Conservation (phyloP, 2,797 vertebrate genomes). For the Rhinoraja longicauda region DNA sequence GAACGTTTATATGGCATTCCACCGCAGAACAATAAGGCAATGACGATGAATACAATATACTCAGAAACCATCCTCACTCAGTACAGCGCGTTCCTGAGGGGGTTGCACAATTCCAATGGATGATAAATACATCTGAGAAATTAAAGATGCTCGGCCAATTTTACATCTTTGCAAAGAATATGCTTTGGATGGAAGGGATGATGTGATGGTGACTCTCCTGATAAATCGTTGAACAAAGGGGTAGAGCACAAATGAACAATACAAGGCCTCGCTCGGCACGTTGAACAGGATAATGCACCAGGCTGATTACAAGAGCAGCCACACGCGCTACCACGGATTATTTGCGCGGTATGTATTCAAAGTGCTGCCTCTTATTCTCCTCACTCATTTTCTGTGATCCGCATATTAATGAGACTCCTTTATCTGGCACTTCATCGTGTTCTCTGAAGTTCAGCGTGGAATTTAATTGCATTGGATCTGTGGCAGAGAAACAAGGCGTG, state of each 20-base stretch:
- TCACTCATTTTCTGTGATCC: not conserved
- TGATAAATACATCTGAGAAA: not conserved
- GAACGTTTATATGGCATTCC: not conserved
- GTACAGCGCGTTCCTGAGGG: not conserved
- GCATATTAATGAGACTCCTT: not conserved
- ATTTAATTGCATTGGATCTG: not conserved
- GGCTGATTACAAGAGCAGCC: not conserved
- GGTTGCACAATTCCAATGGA: constrained; percentile 1
- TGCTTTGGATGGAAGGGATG: not conserved
- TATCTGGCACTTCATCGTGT: not conserved
- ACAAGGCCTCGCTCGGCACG: not conserved
- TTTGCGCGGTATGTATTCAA: not conserved
- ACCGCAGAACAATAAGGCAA: not conserved
- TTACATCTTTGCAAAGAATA: not conserved
- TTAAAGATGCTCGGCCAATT: not conserved
- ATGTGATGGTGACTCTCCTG: not conserved
- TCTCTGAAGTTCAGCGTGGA: not conserved
- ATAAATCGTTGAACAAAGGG: not conserved
- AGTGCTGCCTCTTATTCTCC: not conserved
- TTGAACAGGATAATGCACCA: not conserved
- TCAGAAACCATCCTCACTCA: not conserved
- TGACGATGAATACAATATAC: constrained; percentile 13
- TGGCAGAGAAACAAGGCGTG: not conserved
- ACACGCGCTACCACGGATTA: not conserved
- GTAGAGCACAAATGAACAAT: not conserved